phyloP scores from a whole-genome alignment of 2,113 vertebrate species.

The Poecile atricapillus region DNA sequence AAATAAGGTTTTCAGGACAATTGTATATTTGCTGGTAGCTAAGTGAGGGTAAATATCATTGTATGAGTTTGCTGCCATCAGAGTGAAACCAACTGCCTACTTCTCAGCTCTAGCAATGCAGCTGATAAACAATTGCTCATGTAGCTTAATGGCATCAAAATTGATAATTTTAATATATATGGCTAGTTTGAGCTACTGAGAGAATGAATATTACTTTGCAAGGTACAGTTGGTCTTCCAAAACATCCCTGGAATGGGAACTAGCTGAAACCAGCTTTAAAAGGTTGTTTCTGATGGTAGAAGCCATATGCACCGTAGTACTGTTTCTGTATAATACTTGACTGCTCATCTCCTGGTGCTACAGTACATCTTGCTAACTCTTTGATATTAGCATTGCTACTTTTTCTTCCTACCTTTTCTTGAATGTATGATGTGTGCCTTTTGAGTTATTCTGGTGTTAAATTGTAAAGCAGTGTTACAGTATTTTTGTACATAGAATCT shows the following conservation, averaged over 20 bases:
- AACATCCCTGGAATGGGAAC: slow-evolving; percentile 19
- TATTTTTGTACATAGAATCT: slow-evolving; percentile 86
- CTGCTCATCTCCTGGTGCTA: slow-evolving; percentile 65
- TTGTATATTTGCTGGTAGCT: neutral
- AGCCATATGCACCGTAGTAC: slow-evolving; percentile 69
- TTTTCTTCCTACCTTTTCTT: slow-evolving; percentile 64
- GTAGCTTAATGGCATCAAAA: neutral
- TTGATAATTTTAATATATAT: neutral
- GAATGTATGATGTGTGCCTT: slow-evolving; percentile 83
- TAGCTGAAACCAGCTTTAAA: slow-evolving; percentile 21
- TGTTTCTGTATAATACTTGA: slow-evolving; percentile 42
- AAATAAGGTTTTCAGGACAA: neutral
- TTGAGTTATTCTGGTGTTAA: slow-evolving; percentile 78
- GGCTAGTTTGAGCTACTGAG: neutral
- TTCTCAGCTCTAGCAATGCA: neutral
- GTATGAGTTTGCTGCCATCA: neutral
- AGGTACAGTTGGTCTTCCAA: slow-evolving; percentile 67
- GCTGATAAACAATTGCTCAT: slow-evolving; percentile 4
- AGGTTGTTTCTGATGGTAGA: slow-evolving; percentile 53
- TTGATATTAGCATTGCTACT: slow-evolving; percentile 50
- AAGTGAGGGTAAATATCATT: neutral
- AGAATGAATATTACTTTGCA: slow-evolving; percentile 52
- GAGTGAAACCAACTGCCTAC: neutral
- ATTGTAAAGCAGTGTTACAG: slow-evolving; percentile 71
- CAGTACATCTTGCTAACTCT: slow-evolving; percentile 29